A percentile compares a stretch with the other conserved stretches of the same genome.
These are phyloP conservation scores for Calypte anna DNA, from an alignment of 2,113 vertebrate genomes.

Conservation along the genomic window DNA sequence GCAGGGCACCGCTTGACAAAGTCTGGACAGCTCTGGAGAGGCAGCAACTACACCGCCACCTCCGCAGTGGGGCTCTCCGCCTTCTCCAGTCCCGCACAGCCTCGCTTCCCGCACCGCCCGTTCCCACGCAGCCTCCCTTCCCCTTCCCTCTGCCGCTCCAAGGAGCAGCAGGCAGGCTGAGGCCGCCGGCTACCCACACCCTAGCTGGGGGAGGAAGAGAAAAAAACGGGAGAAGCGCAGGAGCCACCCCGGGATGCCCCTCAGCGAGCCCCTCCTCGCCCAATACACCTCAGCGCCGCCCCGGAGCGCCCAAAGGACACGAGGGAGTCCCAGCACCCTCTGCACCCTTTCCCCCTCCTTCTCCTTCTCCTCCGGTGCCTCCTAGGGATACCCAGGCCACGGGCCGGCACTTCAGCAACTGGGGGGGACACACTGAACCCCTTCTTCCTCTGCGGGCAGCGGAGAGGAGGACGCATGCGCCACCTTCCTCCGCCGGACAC, in stretches of 20 bases:
- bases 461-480: neutral
- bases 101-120: neutral
- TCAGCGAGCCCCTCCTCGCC: no score
- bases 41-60: neutral
- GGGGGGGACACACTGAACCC: no score
- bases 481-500: no score
- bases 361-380: neutral
- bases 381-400: neutral
- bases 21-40: fast-evolving
- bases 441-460: no score
- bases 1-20: neutral
- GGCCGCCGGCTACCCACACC: neutral
- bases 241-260: no score
- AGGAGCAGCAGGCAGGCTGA: no score
- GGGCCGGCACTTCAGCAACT: fast-evolving
- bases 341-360: neutral
- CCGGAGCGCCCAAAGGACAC: neutral
- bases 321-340: no score
- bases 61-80: neutral
- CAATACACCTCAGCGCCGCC: neutral
- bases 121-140: neutral
- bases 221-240: neutral
- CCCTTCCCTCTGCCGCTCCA: no score
- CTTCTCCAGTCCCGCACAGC: neutral
- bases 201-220: no score